phyloP scores from a whole-genome alignment of 2,888 invertebrate genomes.

The Scelioninae gen. 1 region DNA sequence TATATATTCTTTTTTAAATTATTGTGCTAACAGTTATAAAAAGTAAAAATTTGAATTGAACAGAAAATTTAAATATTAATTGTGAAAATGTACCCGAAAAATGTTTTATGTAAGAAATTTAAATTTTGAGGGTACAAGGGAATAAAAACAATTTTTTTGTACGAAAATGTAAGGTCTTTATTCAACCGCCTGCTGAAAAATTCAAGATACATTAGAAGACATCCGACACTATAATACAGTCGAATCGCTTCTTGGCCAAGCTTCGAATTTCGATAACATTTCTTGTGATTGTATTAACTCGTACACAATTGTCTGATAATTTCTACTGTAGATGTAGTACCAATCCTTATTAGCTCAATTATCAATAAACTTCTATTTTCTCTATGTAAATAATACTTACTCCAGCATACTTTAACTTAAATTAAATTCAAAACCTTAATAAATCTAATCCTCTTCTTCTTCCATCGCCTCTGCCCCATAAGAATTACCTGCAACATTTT shows the following conservation, averaged over 20 bases:
- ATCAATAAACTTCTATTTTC: background rate
- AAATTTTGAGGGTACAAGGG: background rate
- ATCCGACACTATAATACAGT: conserved; percentile 20
- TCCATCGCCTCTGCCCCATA: conserved; percentile 78
- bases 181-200: conserved; percentile 63
- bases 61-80: no score
- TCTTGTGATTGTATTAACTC: conserved; percentile 41
- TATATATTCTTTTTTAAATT: no score
- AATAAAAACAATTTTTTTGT: background rate
- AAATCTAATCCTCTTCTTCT: conserved; percentile 74
- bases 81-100: no score
- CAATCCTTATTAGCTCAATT: conserved; percentile 56
- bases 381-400: conserved; percentile 54
- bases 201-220: conserved; percentile 54
- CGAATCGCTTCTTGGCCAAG: conserved; percentile 59
- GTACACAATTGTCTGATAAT: conserved; percentile 6
- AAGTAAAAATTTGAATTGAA: no score
- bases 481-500: conserved; percentile 60
- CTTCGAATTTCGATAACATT: conserved; percentile 24
- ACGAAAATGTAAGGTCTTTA: conserved; percentile 50
- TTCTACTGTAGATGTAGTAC: conserved; percentile 39
- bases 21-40: no score
- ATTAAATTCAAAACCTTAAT: no score
- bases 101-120: background rate
- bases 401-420: background rate